A percentile compares a stretch with the other conserved stretches of the same genome.
phyloP scores from a whole-genome alignment of 2,797 vertebrate species.

The Enoplosus armatus region DNA sequence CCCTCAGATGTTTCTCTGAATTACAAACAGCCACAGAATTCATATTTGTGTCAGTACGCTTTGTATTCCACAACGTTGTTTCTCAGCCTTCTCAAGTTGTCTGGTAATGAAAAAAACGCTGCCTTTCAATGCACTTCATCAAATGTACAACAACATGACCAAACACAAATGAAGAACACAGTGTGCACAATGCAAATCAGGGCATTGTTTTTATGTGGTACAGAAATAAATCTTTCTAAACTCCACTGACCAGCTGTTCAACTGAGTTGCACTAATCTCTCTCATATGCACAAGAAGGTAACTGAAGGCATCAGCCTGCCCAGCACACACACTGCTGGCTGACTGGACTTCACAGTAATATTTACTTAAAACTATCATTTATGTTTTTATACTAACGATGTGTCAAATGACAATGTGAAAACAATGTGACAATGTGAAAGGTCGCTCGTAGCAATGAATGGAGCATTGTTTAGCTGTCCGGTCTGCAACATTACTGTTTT shows the following conservation, averaged over 20 bases:
- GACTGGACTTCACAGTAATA: slow-evolving; percentile 8
- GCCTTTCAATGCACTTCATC: background rate
- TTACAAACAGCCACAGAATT: slow-evolving; percentile 45
- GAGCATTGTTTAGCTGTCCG: too few relatives aligned
- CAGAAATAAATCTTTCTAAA: slow-evolving; percentile 50
- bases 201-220: slow-evolving; percentile 27
- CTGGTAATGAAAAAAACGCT: background rate
- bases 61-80: slow-evolving; percentile 8
- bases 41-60: slow-evolving; percentile 4
- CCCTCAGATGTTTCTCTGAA: slow-evolving; percentile 41
- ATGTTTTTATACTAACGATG: background rate
- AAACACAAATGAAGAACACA: background rate
- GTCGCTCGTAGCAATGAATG: too few relatives aligned
- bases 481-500: too few relatives aligned
- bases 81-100: background rate
- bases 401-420: too few relatives aligned
- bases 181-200: slow-evolving; percentile 1
- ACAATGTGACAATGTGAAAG: too few relatives aligned
- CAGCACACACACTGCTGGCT: background rate
- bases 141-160: background rate
- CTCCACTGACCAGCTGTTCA: slow-evolving; percentile 58
- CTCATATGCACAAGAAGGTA: slow-evolving; percentile 57
- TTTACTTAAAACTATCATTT: background rate
- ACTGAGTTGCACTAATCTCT: slow-evolving; percentile 52
- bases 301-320: slow-evolving; percentile 17